Evolutionary conservation across 2,797 vertebrate species (phyloP), one percentile per base, ranked within the genome.

Genomic region (Oryzias sinensis): DNA sequence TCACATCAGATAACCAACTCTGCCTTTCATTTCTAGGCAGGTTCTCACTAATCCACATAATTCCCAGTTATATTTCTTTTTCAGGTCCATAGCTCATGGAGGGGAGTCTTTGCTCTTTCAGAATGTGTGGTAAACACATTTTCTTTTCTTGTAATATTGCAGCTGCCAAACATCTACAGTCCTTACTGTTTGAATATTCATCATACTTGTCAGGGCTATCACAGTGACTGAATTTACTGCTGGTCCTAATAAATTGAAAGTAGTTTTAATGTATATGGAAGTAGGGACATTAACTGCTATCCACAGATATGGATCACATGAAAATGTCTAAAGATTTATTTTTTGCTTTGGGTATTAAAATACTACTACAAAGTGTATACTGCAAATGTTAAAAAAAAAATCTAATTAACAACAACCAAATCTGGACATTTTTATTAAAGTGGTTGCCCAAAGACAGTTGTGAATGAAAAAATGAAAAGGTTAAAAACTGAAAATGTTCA

Each of bases 1-100:
- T 85, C 79, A 65, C 69, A 86, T 87, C 81, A 82, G 83, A 90
- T 88, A 85, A 82, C 72, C 56, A 63, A 58, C 72, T 51, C 68
- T 63, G 74, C 76, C 74, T 85, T 82, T 83, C 71, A 76, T 83
- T 79, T 72, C 62, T 29, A 72, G 68, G 68, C 76, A 75, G 79
- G 79, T 84, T 80, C 70, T 76, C 70, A 68, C 66, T 80, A 84
- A 83, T 87, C 85, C 77, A 55, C 74, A 76, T 79, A 71, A 86
- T 83, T 79, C 72, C 60, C 29, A 49, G 70, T 82, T 67, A 55
- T 24, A 66, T 71, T 86, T 76, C 74, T 72, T 75, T 80, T 76
- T 81, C 61, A 70, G 64, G 68, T 84, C 70, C 24, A 15, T 33
- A 72, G 65, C 66, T 60, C 69, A 45, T 61, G 60, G 33, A 70